Evolutionary conservation across 2,888 invertebrate genomes (phyloP).

Genomic region (Gymnoscelis rufifasciata): DNA sequence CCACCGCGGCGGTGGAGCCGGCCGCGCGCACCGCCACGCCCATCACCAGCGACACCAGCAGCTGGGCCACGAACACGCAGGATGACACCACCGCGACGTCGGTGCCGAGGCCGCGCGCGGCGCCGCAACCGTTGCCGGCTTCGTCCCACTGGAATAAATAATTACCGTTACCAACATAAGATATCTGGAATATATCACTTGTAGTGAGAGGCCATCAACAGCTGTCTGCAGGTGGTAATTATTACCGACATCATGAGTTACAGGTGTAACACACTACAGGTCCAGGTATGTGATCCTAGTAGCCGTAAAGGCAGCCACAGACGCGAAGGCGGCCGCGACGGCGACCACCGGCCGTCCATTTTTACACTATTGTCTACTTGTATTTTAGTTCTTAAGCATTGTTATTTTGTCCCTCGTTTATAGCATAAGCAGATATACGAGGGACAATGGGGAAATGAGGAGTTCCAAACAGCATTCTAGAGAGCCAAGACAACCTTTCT

Average conservation of each 20-base stretch:
- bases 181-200: too few relatives aligned
- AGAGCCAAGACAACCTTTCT: too few relatives aligned
- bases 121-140: conserved; percentile 69
- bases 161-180: too few relatives aligned
- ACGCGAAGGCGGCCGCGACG: conserved; percentile 89
- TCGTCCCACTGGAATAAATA: conserved; percentile 63
- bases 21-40: conserved; percentile 88
- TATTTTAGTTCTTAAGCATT: too few relatives aligned
- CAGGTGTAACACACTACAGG: neutral
- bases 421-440: too few relatives aligned
- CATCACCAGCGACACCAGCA: conserved; percentile 91
- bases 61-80: conserved; percentile 97
- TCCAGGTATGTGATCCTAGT: neutral
- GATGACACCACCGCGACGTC: conserved; percentile 96
- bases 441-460: too few relatives aligned
- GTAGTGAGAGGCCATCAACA: too few relatives aligned
- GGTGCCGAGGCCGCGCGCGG: conserved; percentile 93
- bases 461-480: too few relatives aligned
- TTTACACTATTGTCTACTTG: too few relatives aligned
- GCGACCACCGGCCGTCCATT: conserved; percentile 57
- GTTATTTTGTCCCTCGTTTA: too few relatives aligned
- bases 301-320: conserved; percentile 43
- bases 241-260: too few relatives aligned
- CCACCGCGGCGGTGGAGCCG: conserved; percentile 93
- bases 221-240: too few relatives aligned